Base-by-base conservation (phyloP, 2,797 vertebrate species). In the Peromyscus aztecus region DNA sequence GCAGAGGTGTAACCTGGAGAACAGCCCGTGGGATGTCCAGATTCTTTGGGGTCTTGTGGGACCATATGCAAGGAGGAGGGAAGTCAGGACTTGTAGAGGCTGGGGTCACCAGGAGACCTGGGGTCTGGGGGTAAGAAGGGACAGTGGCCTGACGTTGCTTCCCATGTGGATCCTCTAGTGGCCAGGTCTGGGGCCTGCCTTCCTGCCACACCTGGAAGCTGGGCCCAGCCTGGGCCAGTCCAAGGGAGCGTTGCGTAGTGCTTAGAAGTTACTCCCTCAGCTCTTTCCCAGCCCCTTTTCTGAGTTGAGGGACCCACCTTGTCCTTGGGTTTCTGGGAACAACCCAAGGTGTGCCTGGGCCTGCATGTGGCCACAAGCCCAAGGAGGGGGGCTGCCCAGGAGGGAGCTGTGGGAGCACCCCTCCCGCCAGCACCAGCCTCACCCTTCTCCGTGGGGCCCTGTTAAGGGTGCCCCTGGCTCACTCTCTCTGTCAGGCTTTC, bases 351-450 rank as follows among this genome's bases (percentile, higher is more conserved):
- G 40, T 75, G 55, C 80, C 85, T 37, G 93, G 90, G 83, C 86
- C 83, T 95, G 89, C 89, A 2, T 84, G 95, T 87, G 92, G 82
- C 93, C 86, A 43, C 89, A 80, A 52, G 92, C 63, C 86, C 7
- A 2, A 55, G 37, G 37, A 29, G 34, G 1, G 61, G 43, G 43
- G 88, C 55, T 83, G 59, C 73, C 12, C 3, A 59, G 67, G 75
- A 91, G 67, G 73, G 40, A 49, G 27, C 61, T 29, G 61, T 14
- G 46, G 59, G 82, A 49, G 43, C 61, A 52, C 14, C 2, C 75
- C 34, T 82, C 76, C 75, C 0, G 0, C 14, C 59, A 4, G 89
- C 81, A 73, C 91, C 81, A 49, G 80, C 92, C 67, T 37, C 46
- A 2, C 19, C 78, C 49, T 55, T 59, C 75, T 81, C 46, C 16